Evolutionary conservation across 2,888 invertebrate genomes (phyloP).

Genomic region (Neria commutata): DNA sequence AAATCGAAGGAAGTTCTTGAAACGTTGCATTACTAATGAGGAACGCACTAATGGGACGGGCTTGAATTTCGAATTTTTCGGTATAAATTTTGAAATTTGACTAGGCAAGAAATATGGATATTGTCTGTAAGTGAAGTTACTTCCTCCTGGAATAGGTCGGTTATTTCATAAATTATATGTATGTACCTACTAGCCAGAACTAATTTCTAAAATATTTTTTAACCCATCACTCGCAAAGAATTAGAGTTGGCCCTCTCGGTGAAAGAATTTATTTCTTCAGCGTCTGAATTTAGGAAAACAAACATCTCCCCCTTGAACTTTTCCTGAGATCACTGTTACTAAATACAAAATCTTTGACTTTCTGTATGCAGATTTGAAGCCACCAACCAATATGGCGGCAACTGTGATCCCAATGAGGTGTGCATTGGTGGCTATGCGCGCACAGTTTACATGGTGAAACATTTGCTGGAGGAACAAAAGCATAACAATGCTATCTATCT

Average conservation of each 20-base stretch:
- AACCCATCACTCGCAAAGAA: background rate
- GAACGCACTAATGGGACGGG: too few relatives aligned
- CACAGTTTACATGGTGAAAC: conserved; percentile 66
- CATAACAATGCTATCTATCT: conserved; percentile 69
- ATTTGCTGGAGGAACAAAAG: conserved; percentile 60
- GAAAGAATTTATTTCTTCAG: background rate
- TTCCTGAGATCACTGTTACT: background rate
- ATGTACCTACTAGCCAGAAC: too few relatives aligned
- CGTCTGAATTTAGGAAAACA: background rate
- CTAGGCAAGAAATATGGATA: too few relatives aligned
- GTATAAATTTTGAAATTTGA: too few relatives aligned
- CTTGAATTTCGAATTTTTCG: too few relatives aligned
- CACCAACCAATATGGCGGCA: conserved; percentile 65
- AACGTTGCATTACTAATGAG: too few relatives aligned
- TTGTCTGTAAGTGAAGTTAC: too few relatives aligned
- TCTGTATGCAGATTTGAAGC: conserved; percentile 66
- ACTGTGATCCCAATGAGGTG: conserved; percentile 64
- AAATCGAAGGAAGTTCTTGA: too few relatives aligned
- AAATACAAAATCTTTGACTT: background rate
- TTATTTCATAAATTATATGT: too few relatives aligned
- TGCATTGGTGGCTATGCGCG: conserved; percentile 77
- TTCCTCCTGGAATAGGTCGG: too few relatives aligned
- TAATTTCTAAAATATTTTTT: background rate
- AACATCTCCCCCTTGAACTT: background rate
- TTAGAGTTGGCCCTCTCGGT: background rate